A percentile compares a stretch with the other conserved stretches of the same genome.
Evolutionary conservation across 2,888 invertebrate species (phyloP).

Genomic region (Therioaphis trifolii): DNA sequence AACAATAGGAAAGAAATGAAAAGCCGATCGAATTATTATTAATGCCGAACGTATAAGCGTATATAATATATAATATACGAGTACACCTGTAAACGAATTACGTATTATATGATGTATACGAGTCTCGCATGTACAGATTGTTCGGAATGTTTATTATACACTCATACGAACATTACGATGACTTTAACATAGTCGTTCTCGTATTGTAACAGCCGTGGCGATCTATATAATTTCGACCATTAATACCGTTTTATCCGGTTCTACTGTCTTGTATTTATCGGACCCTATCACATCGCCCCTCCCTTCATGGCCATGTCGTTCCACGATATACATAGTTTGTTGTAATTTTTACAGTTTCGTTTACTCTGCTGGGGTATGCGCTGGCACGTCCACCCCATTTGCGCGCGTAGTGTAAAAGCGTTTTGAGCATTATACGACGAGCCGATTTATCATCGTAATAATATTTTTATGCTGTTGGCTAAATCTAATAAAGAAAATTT

Average conservation of each 20-base stretch:
- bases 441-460: slow-evolving; percentile 61
- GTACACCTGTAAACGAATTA: too few species aligned
- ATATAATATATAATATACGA: too few species aligned
- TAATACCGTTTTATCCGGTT: slow-evolving; percentile 5
- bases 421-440: slow-evolving; percentile 19
- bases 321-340: too few species aligned
- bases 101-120: background rate
- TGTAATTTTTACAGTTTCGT: slow-evolving; percentile 53
- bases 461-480: slow-evolving; percentile 30
- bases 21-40: slow-evolving; percentile 33
- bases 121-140: slow-evolving; percentile 10
- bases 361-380: slow-evolving; percentile 38
- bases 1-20: slow-evolving; percentile 28
- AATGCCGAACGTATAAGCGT: background rate
- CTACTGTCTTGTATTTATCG: background rate
- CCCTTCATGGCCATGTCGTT: background rate
- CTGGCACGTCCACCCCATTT: slow-evolving; percentile 37
- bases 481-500: slow-evolving; percentile 59
- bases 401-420: background rate
- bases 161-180: background rate
- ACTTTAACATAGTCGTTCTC: background rate
- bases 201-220: background rate
- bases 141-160: slow-evolving; percentile 9
- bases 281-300: background rate
- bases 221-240: slow-evolving; percentile 13